Evolutionary conservation across 2,888 invertebrate genomes (phyloP).

Genomic region (Zygaena filipendulae): DNA sequence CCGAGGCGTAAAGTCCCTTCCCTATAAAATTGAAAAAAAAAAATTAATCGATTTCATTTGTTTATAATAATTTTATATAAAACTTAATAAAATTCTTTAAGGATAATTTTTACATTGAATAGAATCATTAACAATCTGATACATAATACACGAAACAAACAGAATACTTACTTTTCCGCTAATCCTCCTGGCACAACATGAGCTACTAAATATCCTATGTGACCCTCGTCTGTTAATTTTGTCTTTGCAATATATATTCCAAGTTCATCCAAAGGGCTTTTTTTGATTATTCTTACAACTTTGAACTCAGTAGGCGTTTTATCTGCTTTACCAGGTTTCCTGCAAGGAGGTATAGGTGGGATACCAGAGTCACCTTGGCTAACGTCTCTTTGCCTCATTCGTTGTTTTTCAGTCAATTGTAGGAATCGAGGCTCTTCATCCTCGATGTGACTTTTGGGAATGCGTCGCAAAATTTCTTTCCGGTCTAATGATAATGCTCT

Average conservation of each 20-base stretch:
- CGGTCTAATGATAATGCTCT: conserved; percentile 66
- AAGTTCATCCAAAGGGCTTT: conserved; percentile 70
- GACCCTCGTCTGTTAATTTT: conserved; percentile 69
- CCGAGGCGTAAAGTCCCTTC: conserved; percentile 75
- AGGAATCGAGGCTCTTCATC: conserved; percentile 53
- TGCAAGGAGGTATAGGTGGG: conserved; percentile 60
- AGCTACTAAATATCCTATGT: conserved; percentile 75
- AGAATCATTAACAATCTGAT: too few species aligned
- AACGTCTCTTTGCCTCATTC: conserved; percentile 53
- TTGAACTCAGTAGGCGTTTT: conserved; percentile 44
- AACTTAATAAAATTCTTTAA: too few species aligned
- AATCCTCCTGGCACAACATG: conserved; percentile 77
- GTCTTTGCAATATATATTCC: conserved; percentile 79
- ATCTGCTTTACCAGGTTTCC: conserved; percentile 39
- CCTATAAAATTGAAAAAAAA: conserved; percentile 57
- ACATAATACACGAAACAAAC: too few species aligned
- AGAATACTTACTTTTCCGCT: conserved; percentile 71
- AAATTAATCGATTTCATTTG: too few species aligned
- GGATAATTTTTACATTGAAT: too few species aligned
- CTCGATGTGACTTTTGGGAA: conserved; percentile 47
- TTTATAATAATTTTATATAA: too few species aligned
- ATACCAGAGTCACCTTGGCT: conserved; percentile 48
- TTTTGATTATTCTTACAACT: conserved; percentile 67
- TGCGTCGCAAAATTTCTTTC: conserved; percentile 60
- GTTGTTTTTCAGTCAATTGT: conserved; percentile 60